Evolutionary conservation across 2,113 vertebrate genomes (phyloP).

Genomic region (Poecilia latipinna): DNA sequence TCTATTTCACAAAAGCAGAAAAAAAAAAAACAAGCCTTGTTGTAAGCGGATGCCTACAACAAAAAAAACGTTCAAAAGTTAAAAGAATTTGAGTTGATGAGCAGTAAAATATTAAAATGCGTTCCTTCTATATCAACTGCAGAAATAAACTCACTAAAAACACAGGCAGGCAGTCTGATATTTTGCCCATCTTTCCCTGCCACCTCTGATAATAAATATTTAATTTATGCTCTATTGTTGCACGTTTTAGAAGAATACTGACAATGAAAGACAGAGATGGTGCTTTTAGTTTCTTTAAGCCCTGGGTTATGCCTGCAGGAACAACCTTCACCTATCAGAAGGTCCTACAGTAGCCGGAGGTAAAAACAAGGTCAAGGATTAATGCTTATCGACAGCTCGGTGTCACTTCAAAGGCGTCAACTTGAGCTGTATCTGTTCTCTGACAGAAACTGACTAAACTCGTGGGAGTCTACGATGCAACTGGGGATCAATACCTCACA

Average conservation of each 20-base stretch:
- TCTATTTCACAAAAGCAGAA: neutral
- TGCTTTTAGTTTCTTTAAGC: slow-evolving; percentile 1
- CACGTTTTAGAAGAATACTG: slow-evolving; percentile 13
- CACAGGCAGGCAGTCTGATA: neutral
- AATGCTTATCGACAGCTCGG: neutral
- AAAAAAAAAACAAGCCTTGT: neutral
- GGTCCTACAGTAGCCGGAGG: slow-evolving; percentile 8
- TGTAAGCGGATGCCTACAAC: neutral
- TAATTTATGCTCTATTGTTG: slow-evolving; percentile 2
- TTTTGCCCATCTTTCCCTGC: slow-evolving; percentile 4
- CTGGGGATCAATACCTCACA: slow-evolving; percentile 6
- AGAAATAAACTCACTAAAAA: neutral
- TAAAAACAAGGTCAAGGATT: slow-evolving; percentile 4
- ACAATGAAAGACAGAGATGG: neutral
- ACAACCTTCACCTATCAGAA: slow-evolving; percentile 9
- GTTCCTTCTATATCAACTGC: neutral
- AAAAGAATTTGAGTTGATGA: neutral
- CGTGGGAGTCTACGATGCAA: slow-evolving; percentile 2
- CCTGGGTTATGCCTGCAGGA: slow-evolving; percentile 5
- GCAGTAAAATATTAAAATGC: neutral
- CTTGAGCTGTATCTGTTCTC: slow-evolving; percentile 3
- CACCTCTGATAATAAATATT: neutral
- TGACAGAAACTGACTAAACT: neutral
- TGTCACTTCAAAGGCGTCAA: slow-evolving; percentile 12
- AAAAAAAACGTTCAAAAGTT: neutral